Evolutionary conservation across 1,140 invertebrate genomes (phyloP), one percentile per base, ranked within the genome.

Genomic region (Atta colombica): DNA sequence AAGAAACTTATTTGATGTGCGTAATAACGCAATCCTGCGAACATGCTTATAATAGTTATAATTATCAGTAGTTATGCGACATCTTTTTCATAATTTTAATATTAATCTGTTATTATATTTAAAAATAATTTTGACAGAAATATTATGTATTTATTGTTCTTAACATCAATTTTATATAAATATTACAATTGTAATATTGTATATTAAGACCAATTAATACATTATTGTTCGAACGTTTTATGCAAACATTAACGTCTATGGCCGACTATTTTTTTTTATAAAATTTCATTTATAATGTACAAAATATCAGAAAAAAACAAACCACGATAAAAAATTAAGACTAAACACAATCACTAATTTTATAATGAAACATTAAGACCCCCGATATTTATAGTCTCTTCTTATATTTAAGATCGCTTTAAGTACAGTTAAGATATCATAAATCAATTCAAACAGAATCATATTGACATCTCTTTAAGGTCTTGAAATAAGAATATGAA

Each of bases 1-100:
- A 28, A 75, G 45, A 61, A 84, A 84, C 25, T 51, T 18, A 18
- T 49, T 53, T 18, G 77, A 35, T 21, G 80, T 25, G 66, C 66
- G 66, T 35, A n/a, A 61, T 49, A 61, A 8, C n/a, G 55, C 14
- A 84, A 82, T 31, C 25, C 16, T 74, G 14, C n/a, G n/a, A 74
- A 49, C 39, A 10, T n/a, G 7, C 10, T 81, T 71, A 5, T 39
- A 25, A 35, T 69, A 39, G 35, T 39, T 39, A 39, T 39, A 39
- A 39, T 39, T 78, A 28, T 61, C 16, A 49, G 14, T 12, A 25
- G 21, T 0, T 39, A 25, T 49, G 66, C 75, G 31, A 66, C 14
- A 3, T 51, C 6, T 77, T 28, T 53, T 58, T 21, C 49, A 21
- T 63, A 12, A 18, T 4, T 58, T 6, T 31, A n/a, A 63, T 35